Percentiles rank a stretch among this genome's conserved stretches.
phyloP scores from a whole-genome alignment of 2,113 vertebrate species.

The Chelonoidis abingdonii region DNA sequence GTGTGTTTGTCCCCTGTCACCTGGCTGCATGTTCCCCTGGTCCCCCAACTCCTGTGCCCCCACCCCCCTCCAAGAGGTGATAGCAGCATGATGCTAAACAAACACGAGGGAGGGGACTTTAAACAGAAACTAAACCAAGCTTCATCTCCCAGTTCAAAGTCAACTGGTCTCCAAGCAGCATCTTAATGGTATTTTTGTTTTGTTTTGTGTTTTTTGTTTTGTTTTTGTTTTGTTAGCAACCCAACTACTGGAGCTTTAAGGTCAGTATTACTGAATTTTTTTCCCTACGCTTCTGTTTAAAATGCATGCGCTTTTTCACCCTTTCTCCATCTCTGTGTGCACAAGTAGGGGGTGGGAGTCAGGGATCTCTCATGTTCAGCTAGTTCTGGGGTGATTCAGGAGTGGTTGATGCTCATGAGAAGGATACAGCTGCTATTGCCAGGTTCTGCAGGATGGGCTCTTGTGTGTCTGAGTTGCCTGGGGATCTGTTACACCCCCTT shows the following conservation, averaged over 20 bases:
- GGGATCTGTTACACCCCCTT: fast-evolving
- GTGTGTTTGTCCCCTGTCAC: neutral
- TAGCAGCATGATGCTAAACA: neutral
- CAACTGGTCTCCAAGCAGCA: conserved; percentile 32
- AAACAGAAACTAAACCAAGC: conserved; percentile 8
- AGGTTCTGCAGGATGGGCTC: neutral
- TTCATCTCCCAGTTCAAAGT: neutral
- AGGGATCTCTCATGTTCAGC: fast-evolving
- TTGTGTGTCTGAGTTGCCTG: neutral
- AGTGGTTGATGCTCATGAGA: fast-evolving
- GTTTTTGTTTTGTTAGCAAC: conserved; percentile 84
- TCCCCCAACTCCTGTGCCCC: neutral
- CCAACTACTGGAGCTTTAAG: conserved; percentile 99
- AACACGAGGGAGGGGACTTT: conserved; percentile 24
- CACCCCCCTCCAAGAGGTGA: neutral
- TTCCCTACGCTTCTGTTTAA: conserved; percentile 51
- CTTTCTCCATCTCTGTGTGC: conserved; percentile 9
- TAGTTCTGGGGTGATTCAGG: neutral
- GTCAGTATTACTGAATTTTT: conserved; percentile 87
- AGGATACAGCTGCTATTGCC: neutral
- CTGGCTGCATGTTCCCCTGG: neutral
- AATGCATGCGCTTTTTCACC: conserved; percentile 76
- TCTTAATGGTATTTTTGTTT: conserved; percentile 75
- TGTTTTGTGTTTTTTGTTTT: conserved; percentile 45
- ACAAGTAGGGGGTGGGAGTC: neutral